Evolutionary conservation across 2,113 vertebrate species (phyloP).

Genomic region (Gavialis gangeticus): DNA sequence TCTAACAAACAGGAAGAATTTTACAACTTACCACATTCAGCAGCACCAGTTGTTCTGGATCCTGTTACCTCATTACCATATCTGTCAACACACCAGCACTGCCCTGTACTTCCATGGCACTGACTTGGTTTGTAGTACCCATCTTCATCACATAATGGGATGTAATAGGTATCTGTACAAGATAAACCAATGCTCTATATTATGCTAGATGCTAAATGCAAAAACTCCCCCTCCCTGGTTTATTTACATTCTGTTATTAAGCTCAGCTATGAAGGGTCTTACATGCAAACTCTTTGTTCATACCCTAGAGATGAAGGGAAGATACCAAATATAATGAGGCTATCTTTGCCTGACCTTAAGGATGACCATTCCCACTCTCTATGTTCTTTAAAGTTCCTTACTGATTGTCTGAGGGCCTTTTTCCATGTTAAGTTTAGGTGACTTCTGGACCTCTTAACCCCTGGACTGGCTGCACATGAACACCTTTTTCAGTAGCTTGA

Average conservation of each 20-base stretch:
- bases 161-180: not conserved
- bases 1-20: not conserved
- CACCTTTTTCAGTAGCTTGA: too few relatives aligned
- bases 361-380: not conserved
- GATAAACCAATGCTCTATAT: not conserved
- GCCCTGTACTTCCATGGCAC: conserved; percentile 90
- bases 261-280: not conserved
- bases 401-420: not conserved
- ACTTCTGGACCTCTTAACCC: too few relatives aligned
- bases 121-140: conserved; percentile 95
- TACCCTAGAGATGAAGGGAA: not conserved
- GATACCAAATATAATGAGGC: not conserved
- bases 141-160: conserved; percentile 93
- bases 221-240: not conserved
- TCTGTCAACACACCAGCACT: conserved; percentile 98
- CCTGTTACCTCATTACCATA: conserved; percentile 93
- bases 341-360: not conserved
- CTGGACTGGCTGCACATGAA: too few relatives aligned
- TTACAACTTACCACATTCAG: conserved; percentile 88
- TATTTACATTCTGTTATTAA: not conserved
- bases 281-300: not conserved
- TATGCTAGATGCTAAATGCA: not conserved
- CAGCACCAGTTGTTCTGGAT: conserved; percentile 86
- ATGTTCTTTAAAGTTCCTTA: not conserved
- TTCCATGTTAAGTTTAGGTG: too few relatives aligned